phyloP scores from a whole-genome alignment of 2,888 invertebrate genomes.

The Apomyelois bistriatella region DNA sequence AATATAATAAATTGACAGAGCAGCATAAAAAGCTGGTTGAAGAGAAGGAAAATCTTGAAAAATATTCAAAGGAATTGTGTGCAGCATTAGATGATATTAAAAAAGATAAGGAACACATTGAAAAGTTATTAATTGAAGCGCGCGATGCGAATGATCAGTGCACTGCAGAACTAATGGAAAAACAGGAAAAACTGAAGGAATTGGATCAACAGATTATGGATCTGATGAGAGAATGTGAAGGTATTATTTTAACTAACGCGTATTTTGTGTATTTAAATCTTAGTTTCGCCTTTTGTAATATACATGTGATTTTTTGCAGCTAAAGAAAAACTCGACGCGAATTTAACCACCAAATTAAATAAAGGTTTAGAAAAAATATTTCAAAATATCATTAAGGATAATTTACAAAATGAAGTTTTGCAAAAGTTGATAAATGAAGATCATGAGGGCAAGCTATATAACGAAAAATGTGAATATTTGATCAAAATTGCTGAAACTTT shows the following conservation, averaged over 20 bases:
- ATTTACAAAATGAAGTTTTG: slow-evolving; percentile 27
- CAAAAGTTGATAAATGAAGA: slow-evolving; percentile 13
- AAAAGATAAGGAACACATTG: slow-evolving; percentile 22
- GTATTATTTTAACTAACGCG: neutral
- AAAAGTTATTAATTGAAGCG: neutral
- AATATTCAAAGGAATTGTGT: slow-evolving; percentile 6
- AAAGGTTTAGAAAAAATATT: slow-evolving; percentile 20
- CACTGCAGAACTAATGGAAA: slow-evolving; percentile 23
- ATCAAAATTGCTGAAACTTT: slow-evolving; percentile 36
- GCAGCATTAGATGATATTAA: slow-evolving; percentile 14
- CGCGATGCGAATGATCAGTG: neutral
- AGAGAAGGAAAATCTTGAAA: slow-evolving; percentile 26
- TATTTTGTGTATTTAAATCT: neutral
- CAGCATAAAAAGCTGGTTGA: slow-evolving; percentile 13
- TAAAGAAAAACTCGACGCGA: neutral
- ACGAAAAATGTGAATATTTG: slow-evolving; percentile 18
- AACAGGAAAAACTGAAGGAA: slow-evolving; percentile 18
- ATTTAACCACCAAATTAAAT: neutral
- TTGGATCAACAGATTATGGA: slow-evolving; percentile 28
- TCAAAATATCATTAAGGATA: slow-evolving; percentile 29
- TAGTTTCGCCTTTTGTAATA: neutral
- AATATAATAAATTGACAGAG: slow-evolving; percentile 11
- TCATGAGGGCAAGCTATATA: neutral
- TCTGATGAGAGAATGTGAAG: slow-evolving; percentile 24
- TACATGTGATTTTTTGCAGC: neutral